Evolutionary conservation across 2,113 vertebrate species (phyloP).

Genomic region (Istiophorus platypterus): DNA sequence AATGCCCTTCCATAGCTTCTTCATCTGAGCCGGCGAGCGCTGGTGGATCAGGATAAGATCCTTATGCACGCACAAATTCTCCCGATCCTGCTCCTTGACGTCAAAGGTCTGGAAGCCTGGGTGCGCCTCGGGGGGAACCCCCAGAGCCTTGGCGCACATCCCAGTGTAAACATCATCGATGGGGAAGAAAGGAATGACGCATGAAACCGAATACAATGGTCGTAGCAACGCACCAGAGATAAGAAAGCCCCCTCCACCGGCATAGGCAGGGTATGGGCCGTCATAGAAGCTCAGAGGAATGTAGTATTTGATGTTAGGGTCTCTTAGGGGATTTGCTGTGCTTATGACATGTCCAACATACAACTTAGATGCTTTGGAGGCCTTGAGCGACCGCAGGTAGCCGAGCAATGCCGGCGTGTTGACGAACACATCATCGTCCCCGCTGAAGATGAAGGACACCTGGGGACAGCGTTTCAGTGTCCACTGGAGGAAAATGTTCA

Average conservation of each 20-base stretch:
- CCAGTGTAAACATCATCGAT: conserved; percentile 89
- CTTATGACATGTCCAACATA: conserved; percentile 86
- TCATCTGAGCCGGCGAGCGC: conserved; percentile 79
- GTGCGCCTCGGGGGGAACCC: conserved; percentile 76
- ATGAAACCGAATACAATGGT: conserved; percentile 53
- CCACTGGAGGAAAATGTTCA: conserved; percentile 83
- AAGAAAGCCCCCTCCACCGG: conserved; percentile 86
- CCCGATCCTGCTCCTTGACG: conserved; percentile 65
- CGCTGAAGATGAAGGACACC: conserved; percentile 83
- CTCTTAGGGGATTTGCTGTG: conserved; percentile 77
- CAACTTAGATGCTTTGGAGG: conserved; percentile 58
- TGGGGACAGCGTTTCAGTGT: conserved; percentile 68
- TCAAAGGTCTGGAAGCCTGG: conserved; percentile 80
- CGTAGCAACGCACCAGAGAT: conserved; percentile 72
- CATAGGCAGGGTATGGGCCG: conserved; percentile 82
- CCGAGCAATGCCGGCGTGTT: conserved; percentile 82
- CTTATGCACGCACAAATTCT: conserved; percentile 86
- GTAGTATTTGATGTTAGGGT: conserved; percentile 85
- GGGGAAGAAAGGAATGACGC: conserved; percentile 83
- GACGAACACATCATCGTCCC: conserved; percentile 90
- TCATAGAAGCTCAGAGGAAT: conserved; percentile 82
- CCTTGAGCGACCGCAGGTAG: conserved; percentile 75
- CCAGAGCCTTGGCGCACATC: conserved; percentile 82
- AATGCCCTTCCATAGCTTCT: conserved; percentile 86
- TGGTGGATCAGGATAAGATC: conserved; percentile 86